Evolutionary conservation across 2,797 vertebrate genomes (phyloP).

Genomic region (Takifugu rubripes): DNA sequence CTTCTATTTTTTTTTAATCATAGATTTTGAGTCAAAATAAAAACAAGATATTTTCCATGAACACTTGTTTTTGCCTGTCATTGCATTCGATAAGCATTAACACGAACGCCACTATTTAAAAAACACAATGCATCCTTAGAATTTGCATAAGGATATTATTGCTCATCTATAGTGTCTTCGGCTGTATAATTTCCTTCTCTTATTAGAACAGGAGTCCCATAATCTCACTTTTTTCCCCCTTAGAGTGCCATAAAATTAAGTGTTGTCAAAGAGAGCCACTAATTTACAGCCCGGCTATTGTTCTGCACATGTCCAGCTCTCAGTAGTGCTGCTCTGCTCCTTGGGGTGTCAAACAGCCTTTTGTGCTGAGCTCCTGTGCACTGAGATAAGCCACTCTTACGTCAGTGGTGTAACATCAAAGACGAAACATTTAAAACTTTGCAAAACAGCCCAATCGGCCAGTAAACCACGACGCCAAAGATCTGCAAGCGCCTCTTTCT

Average conservation of each 20-base stretch:
- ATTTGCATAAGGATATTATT: too few relatives aligned
- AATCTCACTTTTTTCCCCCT: constrained; percentile 2
- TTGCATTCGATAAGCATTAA: background rate
- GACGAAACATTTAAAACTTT: background rate
- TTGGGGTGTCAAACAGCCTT: constrained; percentile 44
- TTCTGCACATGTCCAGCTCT: constrained; percentile 25
- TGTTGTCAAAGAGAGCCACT: constrained; percentile 11
- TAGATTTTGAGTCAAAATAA: constrained; percentile 59
- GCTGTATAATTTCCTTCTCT: background rate
- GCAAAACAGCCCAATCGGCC: background rate
- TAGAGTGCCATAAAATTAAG: constrained; percentile 4
- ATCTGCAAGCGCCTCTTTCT: constrained; percentile 7
- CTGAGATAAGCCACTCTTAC: constrained; percentile 63
- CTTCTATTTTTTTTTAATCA: constrained; percentile 56
- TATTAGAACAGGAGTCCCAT: background rate
- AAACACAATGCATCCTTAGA: too few relatives aligned
- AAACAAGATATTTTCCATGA: constrained; percentile 59
- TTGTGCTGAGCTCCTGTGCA: constrained; percentile 57
- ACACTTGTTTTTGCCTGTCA: constrained; percentile 10
- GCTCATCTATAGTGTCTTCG: too few relatives aligned
- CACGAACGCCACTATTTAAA: too few relatives aligned
- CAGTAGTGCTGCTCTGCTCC: constrained; percentile 13
- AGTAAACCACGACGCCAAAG: background rate
- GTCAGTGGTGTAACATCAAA: constrained; percentile 30
- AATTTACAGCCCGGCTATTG: constrained; percentile 35